phyloP scores from a whole-genome alignment of 2,797 vertebrate genomes.

The Neostethus bicornis region DNA sequence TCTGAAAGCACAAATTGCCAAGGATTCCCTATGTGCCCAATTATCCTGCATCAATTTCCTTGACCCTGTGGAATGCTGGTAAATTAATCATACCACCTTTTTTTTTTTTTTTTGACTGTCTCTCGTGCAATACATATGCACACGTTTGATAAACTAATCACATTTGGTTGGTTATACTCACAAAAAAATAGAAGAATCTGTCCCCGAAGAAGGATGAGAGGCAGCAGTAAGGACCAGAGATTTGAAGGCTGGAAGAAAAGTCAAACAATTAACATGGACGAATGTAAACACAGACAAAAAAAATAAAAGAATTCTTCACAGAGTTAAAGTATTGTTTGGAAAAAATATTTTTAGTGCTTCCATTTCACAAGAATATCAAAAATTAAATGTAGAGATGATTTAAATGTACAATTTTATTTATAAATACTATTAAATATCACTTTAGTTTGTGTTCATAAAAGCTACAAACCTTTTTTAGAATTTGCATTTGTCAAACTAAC shows the following conservation, averaged over 20 bases:
- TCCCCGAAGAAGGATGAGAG: constrained; percentile 81
- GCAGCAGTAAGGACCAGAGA: constrained; percentile 74
- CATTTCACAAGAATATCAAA: background rate
- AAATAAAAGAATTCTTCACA: constrained; percentile 3
- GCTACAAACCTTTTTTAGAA: too few species aligned
- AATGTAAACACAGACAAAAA: background rate
- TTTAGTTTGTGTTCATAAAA: too few species aligned
- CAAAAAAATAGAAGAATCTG: constrained; percentile 73
- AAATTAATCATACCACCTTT: constrained; percentile 83
- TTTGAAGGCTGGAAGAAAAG: constrained; percentile 59
- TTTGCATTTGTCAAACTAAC: too few species aligned
- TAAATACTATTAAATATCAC: too few species aligned
- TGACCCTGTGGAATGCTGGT: constrained; percentile 84
- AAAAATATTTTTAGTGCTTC: background rate
- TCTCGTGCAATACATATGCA: constrained; percentile 80
- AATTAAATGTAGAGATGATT: background rate
- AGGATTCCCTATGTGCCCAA: constrained; percentile 86
- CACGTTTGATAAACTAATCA: constrained; percentile 85
- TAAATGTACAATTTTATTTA: background rate
- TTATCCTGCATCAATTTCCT: constrained; percentile 86
- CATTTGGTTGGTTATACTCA: constrained; percentile 79
- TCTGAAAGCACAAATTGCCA: constrained; percentile 86
- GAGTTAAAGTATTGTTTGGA: constrained; percentile 6
- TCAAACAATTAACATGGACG: constrained; percentile 13
- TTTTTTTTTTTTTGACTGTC: constrained; percentile 65